Conservation (phyloP, 2,113 vertebrate genomes). For the Chlamydotis undulata region DNA sequence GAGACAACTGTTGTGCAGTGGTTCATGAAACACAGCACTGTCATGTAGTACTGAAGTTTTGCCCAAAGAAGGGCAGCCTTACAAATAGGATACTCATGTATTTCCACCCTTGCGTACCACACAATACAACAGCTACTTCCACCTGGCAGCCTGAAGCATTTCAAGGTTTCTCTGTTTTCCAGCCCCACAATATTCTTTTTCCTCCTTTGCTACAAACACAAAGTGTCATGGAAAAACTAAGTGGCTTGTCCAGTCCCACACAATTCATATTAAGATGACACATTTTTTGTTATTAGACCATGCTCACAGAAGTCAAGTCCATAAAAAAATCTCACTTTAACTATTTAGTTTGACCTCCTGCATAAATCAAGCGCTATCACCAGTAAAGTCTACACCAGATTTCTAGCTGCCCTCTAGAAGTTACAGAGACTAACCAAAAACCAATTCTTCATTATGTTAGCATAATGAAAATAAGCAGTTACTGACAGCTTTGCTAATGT, state of each 20-base stretch:
- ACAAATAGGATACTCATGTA: rapidly evolving
- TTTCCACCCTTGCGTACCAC: not conserved
- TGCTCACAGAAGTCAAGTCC: not conserved
- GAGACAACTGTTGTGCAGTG: not conserved
- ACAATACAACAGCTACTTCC: not conserved
- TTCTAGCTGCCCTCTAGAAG: not conserved
- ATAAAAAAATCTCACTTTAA: not conserved
- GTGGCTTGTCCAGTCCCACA: not conserved
- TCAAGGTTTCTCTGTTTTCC: not conserved
- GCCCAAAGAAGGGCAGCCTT: not conserved
- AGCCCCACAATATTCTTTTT: not conserved
- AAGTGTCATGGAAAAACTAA: not conserved
- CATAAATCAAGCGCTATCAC: not conserved
- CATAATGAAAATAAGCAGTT: not conserved
- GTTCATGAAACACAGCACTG: not conserved
- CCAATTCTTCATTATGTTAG: not conserved
- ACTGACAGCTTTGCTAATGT: not conserved
- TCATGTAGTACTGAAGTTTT: not conserved
- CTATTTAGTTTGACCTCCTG: not conserved
- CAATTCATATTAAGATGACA: not conserved
- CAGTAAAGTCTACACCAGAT: not conserved
- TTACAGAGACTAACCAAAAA: not conserved
- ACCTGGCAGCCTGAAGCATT: not conserved
- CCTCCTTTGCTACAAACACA: not conserved
- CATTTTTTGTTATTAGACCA: not conserved